Evolutionary conservation across 2,888 invertebrate genomes (phyloP).

Genomic region (Zhengitettix transpicula): DNA sequence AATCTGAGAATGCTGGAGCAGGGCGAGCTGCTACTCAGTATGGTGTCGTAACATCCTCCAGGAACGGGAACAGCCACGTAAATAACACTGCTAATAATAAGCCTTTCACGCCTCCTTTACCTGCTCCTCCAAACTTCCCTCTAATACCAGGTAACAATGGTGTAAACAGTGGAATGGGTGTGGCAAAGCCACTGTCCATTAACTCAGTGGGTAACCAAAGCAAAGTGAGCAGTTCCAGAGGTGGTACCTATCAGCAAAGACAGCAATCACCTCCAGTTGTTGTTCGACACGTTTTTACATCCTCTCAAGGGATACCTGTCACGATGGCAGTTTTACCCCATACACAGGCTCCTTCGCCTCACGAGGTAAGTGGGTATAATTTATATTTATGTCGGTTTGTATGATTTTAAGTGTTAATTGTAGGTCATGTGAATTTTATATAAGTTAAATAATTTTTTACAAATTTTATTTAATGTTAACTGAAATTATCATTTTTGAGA

Average conservation of each 20-base stretch:
- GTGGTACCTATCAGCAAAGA: slow-evolving; percentile 17
- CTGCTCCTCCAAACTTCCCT: slow-evolving; percentile 18
- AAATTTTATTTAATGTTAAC: too few species aligned
- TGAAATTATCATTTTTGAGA: too few species aligned
- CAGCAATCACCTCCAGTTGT: slow-evolving; percentile 44
- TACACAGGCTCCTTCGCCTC: slow-evolving; percentile 21
- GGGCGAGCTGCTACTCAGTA: slow-evolving; percentile 26
- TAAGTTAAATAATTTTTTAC: too few species aligned
- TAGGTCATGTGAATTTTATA: too few species aligned
- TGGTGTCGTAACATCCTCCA: slow-evolving; percentile 25
- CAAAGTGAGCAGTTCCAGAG: slow-evolving; percentile 14
- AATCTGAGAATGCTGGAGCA: slow-evolving; percentile 19
- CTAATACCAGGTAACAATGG: slow-evolving; percentile 1
- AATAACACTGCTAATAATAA: not conserved
- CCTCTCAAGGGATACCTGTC: slow-evolving; percentile 37
- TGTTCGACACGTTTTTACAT: slow-evolving; percentile 41
- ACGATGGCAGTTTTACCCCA: slow-evolving; percentile 35
- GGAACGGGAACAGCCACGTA: slow-evolving; percentile 13
- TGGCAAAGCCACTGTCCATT: slow-evolving; percentile 25
- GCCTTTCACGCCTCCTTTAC: slow-evolving; percentile 25
- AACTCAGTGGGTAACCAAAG: slow-evolving; percentile 1
- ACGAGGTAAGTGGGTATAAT: slow-evolving; percentile 13
- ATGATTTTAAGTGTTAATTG: too few species aligned
- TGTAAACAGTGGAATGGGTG: not conserved
- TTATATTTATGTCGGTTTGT: too few species aligned